Evolutionary conservation across 2,888 invertebrate species (phyloP), one percentile per base, ranked within the genome.

Genomic region (Caenorhabditis afra): DNA sequence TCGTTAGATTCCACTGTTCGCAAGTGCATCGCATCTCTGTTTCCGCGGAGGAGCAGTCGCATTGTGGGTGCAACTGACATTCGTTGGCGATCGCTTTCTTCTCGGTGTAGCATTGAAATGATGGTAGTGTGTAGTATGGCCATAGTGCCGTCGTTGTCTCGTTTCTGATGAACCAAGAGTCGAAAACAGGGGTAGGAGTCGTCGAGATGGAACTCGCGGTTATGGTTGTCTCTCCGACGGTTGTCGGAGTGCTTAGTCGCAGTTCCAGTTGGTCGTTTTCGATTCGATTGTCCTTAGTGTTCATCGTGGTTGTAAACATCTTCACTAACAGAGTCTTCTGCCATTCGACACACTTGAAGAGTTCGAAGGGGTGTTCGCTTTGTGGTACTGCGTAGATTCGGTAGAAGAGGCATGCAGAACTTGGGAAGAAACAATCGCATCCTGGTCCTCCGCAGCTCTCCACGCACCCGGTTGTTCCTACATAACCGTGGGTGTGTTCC

Each of bases 331-430:
- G 23, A 1, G 12, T 7, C 5, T 55, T 29, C 4, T 7, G 3
- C 29, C 29, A 65, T 3, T 65, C 45, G 3, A 45, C 7, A n/a
- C 76, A 74, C 4, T 35, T 35, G 41, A 57, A 74, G 0, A 74
- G 18, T 59, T 66, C 66, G 52, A 44, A 52, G 1, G 58, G 4
- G 1, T 49, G 14, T 14, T 35, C 20, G 7, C 50, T n/a, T 12
- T 1, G 10, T 2, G 65, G 55, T 3, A 16, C 47, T 1, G 64
- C 65, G 44, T 73, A 64, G 22, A 55, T 64, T 37, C 65, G 35
- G 37, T 55, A 64, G 45, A 73, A 73, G 4, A 73, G 8, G 14
- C 73, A 73, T 16, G 37, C 74, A 3, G 64, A 57, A 12, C 41
- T 29, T 11, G 39, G 14, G 29, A 8, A 64, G n/a, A 35, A 35